Evolutionary conservation across 2,888 invertebrate genomes (phyloP).

Genomic region (Oxytorus armatus): DNA sequence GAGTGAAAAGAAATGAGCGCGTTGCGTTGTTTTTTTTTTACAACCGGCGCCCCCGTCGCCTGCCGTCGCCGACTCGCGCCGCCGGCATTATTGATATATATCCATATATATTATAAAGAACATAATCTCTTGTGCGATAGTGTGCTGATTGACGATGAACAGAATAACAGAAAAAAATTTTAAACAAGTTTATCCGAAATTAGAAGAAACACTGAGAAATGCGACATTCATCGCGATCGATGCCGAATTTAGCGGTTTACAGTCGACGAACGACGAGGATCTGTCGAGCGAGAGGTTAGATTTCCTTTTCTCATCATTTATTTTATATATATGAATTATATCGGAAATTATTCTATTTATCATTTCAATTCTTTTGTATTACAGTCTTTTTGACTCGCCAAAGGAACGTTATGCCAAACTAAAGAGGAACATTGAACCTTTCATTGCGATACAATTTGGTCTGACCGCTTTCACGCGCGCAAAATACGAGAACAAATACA

Average conservation of each 20-base stretch:
- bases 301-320: no score
- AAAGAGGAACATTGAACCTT: slow-evolving; percentile 84
- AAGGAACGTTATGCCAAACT: slow-evolving; percentile 86
- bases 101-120: no score
- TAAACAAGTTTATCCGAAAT: slow-evolving; percentile 85
- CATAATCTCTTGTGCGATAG: no score
- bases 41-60: no score
- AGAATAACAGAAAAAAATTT: slow-evolving; percentile 89
- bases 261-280: slow-evolving; percentile 71
- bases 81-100: no score
- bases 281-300: slow-evolving; percentile 49
- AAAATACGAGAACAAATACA: slow-evolving; percentile 86
- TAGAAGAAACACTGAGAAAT: slow-evolving; percentile 86
- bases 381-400: slow-evolving; percentile 87
- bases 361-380: no score
- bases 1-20: no score
- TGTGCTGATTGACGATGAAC: slow-evolving; percentile 81
- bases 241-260: slow-evolving; percentile 90
- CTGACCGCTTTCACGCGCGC: slow-evolving; percentile 88
- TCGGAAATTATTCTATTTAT: neutral
- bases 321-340: neutral
- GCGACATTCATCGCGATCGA: slow-evolving; percentile 89
- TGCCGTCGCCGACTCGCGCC: no score
- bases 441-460: slow-evolving; percentile 89
- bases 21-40: no score